Evolutionary conservation across 2,113 vertebrate species (phyloP).

Genomic region (Eretmochelys imbricata): DNA sequence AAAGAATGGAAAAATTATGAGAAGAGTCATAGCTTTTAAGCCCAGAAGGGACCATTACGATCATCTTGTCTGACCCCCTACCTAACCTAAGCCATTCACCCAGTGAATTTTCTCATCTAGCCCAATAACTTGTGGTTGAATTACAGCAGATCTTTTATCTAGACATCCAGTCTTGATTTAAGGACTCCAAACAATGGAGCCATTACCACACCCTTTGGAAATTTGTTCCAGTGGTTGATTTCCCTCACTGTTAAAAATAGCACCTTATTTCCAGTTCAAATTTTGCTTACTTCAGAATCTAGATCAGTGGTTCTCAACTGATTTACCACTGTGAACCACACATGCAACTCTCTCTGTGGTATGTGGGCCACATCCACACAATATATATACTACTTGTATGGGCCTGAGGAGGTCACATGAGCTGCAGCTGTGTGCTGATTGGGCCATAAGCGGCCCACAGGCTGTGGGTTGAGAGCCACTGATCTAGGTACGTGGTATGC

Average conservation of each 20-base stretch:
- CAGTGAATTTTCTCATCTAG: neutral
- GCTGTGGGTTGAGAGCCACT: too few species aligned
- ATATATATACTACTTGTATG: too few species aligned
- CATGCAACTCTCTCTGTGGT: too few species aligned
- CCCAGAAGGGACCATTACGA: accelerated
- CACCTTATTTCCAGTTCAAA: conserved; percentile 26
- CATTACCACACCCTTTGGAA: neutral
- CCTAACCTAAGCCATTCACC: neutral
- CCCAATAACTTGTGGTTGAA: neutral
- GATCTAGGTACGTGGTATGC: neutral
- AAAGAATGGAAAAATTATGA: neutral
- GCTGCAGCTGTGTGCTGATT: too few species aligned
- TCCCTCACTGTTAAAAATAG: conserved; percentile 15
- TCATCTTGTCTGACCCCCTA: neutral
- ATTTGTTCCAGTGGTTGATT: conserved; percentile 4
- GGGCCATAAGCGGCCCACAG: too few species aligned
- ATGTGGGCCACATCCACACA: too few species aligned
- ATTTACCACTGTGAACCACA: too few species aligned
- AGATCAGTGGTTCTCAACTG: neutral
- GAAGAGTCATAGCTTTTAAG: neutral
- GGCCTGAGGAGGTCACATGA: too few species aligned
- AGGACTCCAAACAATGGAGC: neutral
- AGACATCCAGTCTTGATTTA: neutral
- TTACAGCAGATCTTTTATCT: neutral
- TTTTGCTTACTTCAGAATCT: conserved; percentile 19